A percentile compares a stretch with the other conserved stretches of the same genome.
phyloP scores from a whole-genome alignment of 35 echinoderm and acorn worm species.

The Anneissia japonica region DNA sequence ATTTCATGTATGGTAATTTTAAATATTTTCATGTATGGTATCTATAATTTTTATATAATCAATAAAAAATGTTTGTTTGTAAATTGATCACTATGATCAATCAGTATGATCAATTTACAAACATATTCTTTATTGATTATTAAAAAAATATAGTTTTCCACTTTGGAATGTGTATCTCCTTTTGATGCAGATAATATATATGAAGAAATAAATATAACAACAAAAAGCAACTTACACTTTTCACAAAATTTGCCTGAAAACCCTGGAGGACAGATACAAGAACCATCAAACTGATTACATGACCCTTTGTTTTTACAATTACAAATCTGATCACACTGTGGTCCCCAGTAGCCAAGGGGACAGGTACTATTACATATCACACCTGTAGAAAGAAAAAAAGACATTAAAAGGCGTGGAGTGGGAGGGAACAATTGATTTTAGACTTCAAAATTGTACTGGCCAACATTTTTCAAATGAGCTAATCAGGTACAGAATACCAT shows the following conservation, averaged over 20 bases:
- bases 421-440: not conserved
- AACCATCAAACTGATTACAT: conserved; percentile 33
- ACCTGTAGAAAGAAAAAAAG: conserved; percentile 23
- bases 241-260: conserved; percentile 42
- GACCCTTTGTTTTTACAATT: conserved; percentile 45
- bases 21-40: too few species aligned
- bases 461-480: not conserved
- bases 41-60: too few species aligned
- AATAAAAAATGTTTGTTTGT: not conserved
- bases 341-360: conserved; percentile 43
- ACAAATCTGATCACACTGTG: conserved; percentile 28
- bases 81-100: not conserved
- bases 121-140: not conserved
- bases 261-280: conserved; percentile 63
- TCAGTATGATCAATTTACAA: not conserved
- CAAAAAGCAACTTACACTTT: conserved; percentile 11
- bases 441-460: not conserved
- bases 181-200: conserved; percentile 8
- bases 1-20: too few species aligned
- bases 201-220: not conserved
- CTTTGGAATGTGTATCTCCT: conserved; percentile 40
- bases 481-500: not conserved
- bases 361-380: conserved; percentile 61
- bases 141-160: conserved; percentile 22
- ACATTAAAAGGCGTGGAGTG: not conserved